Conservation (phyloP, 2,888 invertebrate genomes). For the Melanostoma mellinum region DNA sequence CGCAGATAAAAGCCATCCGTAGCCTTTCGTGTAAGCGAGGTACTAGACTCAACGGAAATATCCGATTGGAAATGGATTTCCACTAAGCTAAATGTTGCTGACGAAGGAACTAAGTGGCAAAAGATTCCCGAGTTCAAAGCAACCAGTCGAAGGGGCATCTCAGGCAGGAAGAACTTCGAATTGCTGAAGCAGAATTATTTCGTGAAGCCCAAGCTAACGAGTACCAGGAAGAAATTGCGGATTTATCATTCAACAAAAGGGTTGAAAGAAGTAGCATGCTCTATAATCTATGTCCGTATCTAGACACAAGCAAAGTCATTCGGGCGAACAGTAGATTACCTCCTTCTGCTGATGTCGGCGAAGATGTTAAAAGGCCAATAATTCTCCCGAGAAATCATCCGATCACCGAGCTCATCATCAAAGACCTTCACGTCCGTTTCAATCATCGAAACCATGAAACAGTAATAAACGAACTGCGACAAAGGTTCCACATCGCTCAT, state of each 20-base stretch:
- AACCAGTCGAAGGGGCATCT: neutral
- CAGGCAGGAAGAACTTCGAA: too few relatives aligned
- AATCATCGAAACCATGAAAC: constrained; percentile 3
- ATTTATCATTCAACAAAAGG: too few relatives aligned
- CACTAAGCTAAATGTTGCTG: neutral
- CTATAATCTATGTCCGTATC: neutral
- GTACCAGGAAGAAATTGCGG: too few relatives aligned
- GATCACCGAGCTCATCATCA: neutral
- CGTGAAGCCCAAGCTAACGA: too few relatives aligned
- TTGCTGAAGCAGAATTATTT: too few relatives aligned
- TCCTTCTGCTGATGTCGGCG: neutral
- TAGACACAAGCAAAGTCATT: constrained; percentile 2
- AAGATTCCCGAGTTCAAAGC: too few relatives aligned
- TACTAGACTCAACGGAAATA: too few relatives aligned
- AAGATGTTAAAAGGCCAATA: neutral
- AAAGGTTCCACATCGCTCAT: constrained; percentile 8
- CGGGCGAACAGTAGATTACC: constrained; percentile 5
- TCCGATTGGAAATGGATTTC: neutral
- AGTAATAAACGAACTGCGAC: constrained; percentile 9
- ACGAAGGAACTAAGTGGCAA: neutral
- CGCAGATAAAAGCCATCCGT: too few relatives aligned
- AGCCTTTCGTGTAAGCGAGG: neutral
- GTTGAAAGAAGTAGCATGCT: neutral
- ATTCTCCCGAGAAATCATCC: constrained; percentile 5
- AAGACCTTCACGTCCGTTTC: neutral